Percentiles rank a stretch among this genome's conserved stretches.
These are phyloP conservation scores for Sebastiscus tertius DNA, from an alignment of 2,797 vertebrate genomes.

Conservation along the genomic window DNA sequence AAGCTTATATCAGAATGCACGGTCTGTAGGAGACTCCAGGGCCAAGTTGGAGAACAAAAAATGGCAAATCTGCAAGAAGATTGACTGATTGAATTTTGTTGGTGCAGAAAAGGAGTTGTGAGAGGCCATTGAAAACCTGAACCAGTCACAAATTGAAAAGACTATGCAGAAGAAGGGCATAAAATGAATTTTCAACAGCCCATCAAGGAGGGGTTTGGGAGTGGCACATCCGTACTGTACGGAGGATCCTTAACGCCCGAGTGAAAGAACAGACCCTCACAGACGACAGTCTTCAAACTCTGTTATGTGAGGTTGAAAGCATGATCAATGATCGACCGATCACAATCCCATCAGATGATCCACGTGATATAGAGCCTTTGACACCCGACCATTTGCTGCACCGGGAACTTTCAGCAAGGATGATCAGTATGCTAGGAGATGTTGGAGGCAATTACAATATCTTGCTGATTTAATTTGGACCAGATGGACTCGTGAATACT, in stretches of 20 bases:
- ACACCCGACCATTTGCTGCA: not conserved
- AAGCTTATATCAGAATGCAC: too few relatives aligned
- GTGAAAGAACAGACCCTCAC: not conserved
- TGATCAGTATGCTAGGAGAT: not conserved
- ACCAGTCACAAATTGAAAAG: not conserved
- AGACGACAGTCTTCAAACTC: not conserved
- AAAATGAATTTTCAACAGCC: constrained; percentile 10
- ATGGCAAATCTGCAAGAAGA: not conserved
- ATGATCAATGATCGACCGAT: not conserved
- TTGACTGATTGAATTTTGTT: not conserved
- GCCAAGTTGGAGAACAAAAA: not conserved
- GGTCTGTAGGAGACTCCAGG: too few relatives aligned
- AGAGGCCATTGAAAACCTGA: not conserved
- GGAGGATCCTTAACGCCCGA: not conserved
- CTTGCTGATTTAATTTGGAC: not conserved
- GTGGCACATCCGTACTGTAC: not conserved
- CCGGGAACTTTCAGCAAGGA: not conserved
- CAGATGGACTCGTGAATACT: not conserved
- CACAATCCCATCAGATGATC: not conserved
- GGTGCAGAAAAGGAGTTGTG: not conserved
- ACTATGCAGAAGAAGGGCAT: not conserved
- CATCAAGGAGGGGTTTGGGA: constrained; percentile 7
- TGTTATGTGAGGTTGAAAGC: not conserved
- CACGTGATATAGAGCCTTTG: not conserved
- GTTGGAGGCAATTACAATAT: not conserved